phyloP scores from a whole-genome alignment of 2,113 vertebrate genomes.

The Peucedramus taeniatus region DNA sequence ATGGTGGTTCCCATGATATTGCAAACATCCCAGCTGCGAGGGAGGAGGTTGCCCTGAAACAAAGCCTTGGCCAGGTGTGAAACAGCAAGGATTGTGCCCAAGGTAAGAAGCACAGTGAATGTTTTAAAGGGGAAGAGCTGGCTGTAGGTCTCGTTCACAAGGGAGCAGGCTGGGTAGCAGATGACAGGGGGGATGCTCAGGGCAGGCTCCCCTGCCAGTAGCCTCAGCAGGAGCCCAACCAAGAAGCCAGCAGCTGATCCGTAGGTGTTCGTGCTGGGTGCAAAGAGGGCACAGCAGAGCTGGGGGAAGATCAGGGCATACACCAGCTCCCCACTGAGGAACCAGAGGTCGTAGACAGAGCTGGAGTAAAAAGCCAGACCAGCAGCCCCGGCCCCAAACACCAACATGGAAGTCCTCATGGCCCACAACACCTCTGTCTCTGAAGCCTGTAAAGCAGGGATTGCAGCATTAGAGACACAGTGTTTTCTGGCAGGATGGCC shows the following conservation, averaged over 20 bases:
- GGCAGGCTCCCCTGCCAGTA: slow-evolving; percentile 74
- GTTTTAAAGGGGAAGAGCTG: slow-evolving; percentile 78
- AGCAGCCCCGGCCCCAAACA: slow-evolving; percentile 70
- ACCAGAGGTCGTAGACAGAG: slow-evolving; percentile 81
- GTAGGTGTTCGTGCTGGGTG: slow-evolving; percentile 70
- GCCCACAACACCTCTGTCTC: slow-evolving; percentile 79
- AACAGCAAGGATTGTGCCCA: slow-evolving; percentile 49
- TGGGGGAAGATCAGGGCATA: slow-evolving; percentile 82
- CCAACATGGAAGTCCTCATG: slow-evolving; percentile 75
- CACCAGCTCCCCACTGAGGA: slow-evolving; percentile 81
- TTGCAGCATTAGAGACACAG: background rate
- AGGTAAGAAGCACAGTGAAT: slow-evolving; percentile 68
- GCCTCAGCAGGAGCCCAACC: slow-evolving; percentile 70
- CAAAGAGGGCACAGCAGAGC: slow-evolving; percentile 79
- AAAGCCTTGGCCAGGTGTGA: slow-evolving; percentile 59
- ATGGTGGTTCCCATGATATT: background rate
- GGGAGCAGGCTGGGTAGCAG: slow-evolving; percentile 69
- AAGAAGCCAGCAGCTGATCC: slow-evolving; percentile 72
- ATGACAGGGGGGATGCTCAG: slow-evolving; percentile 62
- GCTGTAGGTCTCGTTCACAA: slow-evolving; percentile 48
- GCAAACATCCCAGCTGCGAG: slow-evolving; percentile 70
- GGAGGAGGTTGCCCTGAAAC: slow-evolving; percentile 69
- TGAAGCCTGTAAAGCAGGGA: slow-evolving; percentile 69
- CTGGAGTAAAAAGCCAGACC: slow-evolving; percentile 74
- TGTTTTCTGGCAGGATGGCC: background rate